phyloP scores from a whole-genome alignment of 2,888 invertebrate species.

The Ophraella communa region DNA sequence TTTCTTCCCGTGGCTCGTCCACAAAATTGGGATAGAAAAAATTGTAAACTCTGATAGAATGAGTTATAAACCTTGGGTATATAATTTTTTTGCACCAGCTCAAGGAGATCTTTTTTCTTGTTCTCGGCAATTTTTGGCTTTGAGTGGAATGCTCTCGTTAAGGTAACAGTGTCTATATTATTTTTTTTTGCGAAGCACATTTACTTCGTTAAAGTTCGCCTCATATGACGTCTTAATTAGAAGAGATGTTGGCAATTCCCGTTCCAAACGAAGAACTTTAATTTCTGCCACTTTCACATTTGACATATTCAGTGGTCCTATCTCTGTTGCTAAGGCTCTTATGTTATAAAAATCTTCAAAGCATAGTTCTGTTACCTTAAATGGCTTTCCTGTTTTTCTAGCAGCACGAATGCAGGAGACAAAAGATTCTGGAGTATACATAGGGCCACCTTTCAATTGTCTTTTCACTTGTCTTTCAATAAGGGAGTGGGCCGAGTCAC shows the following conservation, averaged over 20 bases:
- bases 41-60: not conserved
- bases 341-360: slow-evolving; percentile 23
- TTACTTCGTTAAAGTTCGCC: no score
- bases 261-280: not conserved
- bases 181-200: no score
- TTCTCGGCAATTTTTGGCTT: slow-evolving; percentile 1
- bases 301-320: slow-evolving; percentile 20
- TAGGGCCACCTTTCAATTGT: no score
- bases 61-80: not conserved
- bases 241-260: slow-evolving; percentile 12
- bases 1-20: not conserved
- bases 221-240: not conserved
- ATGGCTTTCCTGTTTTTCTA: slow-evolving; percentile 16
- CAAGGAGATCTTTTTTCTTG: not conserved
- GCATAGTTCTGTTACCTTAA: slow-evolving; percentile 15
- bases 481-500: not conserved
- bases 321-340: slow-evolving; percentile 14
- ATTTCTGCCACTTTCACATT: not conserved
- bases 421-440: no score
- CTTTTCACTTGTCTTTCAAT: not conserved
- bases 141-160: no score
- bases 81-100: not conserved
- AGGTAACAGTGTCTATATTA: no score
- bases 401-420: slow-evolving; percentile 13
- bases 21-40: not conserved